Evolutionary conservation across 2,888 invertebrate genomes (phyloP).

Genomic region (Platycheirus albimanus): DNA sequence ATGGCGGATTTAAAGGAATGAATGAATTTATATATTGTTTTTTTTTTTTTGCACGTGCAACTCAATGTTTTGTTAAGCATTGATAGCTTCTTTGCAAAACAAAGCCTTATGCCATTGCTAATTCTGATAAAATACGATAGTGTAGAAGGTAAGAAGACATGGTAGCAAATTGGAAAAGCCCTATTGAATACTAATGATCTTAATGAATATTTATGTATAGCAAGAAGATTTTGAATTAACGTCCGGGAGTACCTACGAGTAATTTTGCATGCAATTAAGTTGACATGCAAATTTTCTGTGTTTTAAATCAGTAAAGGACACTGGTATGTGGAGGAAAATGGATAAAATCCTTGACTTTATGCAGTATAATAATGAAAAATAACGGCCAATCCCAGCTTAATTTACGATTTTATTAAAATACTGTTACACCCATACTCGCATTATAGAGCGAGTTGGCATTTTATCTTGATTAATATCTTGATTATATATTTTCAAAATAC

Average conservation of each 20-base stretch:
- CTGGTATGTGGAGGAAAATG: background rate
- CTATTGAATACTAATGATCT: constrained; percentile 63
- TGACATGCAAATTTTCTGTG: constrained; percentile 47
- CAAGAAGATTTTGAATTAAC: constrained; percentile 54
- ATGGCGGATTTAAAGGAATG: background rate
- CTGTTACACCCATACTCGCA: constrained; percentile 2
- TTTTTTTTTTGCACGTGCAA: background rate
- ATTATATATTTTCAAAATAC: no score
- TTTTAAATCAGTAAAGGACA: constrained; percentile 42
- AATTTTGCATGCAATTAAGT: constrained; percentile 61
- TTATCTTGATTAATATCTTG: no score
- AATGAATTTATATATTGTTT: background rate
- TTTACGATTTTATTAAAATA: constrained; percentile 45
- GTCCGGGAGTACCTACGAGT: constrained; percentile 50
- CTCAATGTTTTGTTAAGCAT: constrained; percentile 17
- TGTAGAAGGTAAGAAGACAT: constrained; percentile 37
- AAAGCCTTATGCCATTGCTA: constrained; percentile 33
- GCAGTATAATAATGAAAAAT: constrained; percentile 9
- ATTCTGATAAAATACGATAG: constrained; percentile 53
- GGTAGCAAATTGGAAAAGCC: constrained; percentile 51
- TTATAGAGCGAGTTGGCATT: background rate
- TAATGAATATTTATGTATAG: constrained; percentile 64
- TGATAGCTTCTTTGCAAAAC: constrained; percentile 26
- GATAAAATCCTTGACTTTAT: constrained; percentile 34
- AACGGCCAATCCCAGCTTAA: constrained; percentile 29